phyloP scores from a whole-genome alignment of 2,888 invertebrate species.

The Agelastica alni region DNA sequence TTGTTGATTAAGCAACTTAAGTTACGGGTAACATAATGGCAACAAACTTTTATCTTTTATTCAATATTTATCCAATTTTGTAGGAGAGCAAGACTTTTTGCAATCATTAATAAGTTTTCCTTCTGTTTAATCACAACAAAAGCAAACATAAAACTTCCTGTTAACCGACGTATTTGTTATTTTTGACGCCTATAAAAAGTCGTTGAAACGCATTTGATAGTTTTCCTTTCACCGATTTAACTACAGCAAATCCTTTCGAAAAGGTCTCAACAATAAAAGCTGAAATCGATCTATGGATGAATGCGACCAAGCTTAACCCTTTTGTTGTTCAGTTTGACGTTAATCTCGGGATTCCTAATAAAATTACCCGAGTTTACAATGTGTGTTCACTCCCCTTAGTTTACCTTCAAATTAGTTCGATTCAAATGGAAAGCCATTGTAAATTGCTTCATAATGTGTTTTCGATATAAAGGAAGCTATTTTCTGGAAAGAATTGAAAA shows the following conservation, averaged over 20 bases:
- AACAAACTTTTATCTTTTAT: too few relatives aligned
- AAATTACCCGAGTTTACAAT: constrained; percentile 37
- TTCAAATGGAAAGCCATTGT: constrained; percentile 12
- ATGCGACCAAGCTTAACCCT: constrained; percentile 31
- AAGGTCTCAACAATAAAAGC: constrained; percentile 23
- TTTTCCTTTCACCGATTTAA: constrained; percentile 19
- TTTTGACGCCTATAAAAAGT: constrained; percentile 20
- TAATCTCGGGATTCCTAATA: constrained; percentile 44
- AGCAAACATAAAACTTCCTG: constrained; percentile 8
- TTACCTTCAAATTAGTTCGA: constrained; percentile 35
- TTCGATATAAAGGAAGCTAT: background rate
- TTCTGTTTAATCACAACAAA: too few relatives aligned
- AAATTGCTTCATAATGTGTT: constrained; percentile 9
- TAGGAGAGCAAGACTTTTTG: too few relatives aligned
- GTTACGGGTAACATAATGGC: too few relatives aligned
- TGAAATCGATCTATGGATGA: constrained; percentile 30
- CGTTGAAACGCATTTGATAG: constrained; percentile 17
- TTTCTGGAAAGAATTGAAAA: background rate
- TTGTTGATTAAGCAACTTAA: too few relatives aligned
- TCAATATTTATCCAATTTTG: too few relatives aligned
- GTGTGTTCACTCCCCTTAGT: constrained; percentile 38
- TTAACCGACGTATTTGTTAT: constrained; percentile 15
- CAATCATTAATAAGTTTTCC: too few relatives aligned
- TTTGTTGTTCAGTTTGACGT: constrained; percentile 37
- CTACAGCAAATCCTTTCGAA: constrained; percentile 28